Conservation (phyloP, 2,113 vertebrate species). For the Eublepharis macularius region DNA sequence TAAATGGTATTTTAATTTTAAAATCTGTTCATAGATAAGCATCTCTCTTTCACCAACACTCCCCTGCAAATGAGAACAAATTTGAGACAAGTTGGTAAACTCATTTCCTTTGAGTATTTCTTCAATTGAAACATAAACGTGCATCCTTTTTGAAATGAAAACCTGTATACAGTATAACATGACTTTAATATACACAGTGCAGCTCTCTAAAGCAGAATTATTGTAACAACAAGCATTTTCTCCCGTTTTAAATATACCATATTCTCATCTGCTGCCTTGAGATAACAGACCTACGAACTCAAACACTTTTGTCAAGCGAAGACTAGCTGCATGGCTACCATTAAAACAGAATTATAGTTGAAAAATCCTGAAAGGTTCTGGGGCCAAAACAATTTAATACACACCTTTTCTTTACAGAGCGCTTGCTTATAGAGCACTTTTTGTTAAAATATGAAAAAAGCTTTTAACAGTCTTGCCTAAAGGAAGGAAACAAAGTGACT, state of each 20-base stretch:
- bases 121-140: neutral
- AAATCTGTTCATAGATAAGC: neutral
- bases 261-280: neutral
- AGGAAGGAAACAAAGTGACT: neutral
- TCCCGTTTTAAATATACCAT: slow-evolving; percentile 16
- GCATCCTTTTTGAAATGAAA: slow-evolving; percentile 26
- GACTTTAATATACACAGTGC: neutral
- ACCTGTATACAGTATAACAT: neutral
- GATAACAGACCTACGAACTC: slow-evolving; percentile 3
- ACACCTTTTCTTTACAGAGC: neutral
- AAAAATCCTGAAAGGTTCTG: neutral
- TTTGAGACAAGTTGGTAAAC: neutral
- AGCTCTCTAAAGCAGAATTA: slow-evolving; percentile 8
- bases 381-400: neutral
- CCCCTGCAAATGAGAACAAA: neutral
- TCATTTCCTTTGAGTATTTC: neutral
- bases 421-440: neutral
- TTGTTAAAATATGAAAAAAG: neutral
- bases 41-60: neutral
- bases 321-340: neutral
- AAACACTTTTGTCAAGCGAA: slow-evolving; percentile 11
- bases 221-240: neutral
- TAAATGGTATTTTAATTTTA: neutral
- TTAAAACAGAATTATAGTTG: neutral
- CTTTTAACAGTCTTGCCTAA: slow-evolving; percentile 10